Base-by-base conservation (phyloP, 2,888 invertebrate genomes). In the Drosophila lacicola region DNA sequence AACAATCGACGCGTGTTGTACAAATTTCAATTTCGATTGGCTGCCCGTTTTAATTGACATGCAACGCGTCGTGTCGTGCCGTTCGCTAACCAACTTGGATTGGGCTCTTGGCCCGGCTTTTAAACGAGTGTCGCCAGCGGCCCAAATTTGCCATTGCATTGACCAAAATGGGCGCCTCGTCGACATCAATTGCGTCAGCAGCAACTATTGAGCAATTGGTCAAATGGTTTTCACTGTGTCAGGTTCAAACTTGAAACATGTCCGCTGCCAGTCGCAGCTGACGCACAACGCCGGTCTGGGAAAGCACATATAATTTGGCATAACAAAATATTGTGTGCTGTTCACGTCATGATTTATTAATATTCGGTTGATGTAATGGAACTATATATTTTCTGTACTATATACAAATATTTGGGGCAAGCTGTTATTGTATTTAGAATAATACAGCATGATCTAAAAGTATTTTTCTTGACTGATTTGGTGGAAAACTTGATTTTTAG, bases 311-410 rank as follows among this genome's bases (percentile, higher is more conserved):
- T 37, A 57, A 33, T 66, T 80, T 62, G 63, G 63, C 72, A 58
- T 29, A 53, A 55, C 49, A 53, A 67, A 60, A 61, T 70, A 44
- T 17, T 57, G 50, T 50, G 62, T 55, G 50, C 64, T 37, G 63
- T 71, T 63, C 70, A 73, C 88, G 88, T 88, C 88, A 83, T 74
- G 78, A 67, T 75, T 85, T 83, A 83, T 85, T 82, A 88, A 88
- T 83, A 85, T 87, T 82, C 82, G 57, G 85, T 87, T 82, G 82
- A 84, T 82, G 84, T 87, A 82, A 82, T 83, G 73, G 53, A 60
- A 71, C 70, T 49, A 74, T 63, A 79, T 73, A 76, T 46, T 71
- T 62, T 68, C 25, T 67, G 44, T 36, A 44, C 45, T 61, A 50
- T 19, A 25, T 45, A 29, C 57, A 58, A 54, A 64, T 64, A 58